Percentiles rank a stretch among this genome's conserved stretches.
These are phyloP conservation scores for Cichladusa arquata DNA, from an alignment of 2,113 vertebrate species.

Conservation along the genomic window DNA sequence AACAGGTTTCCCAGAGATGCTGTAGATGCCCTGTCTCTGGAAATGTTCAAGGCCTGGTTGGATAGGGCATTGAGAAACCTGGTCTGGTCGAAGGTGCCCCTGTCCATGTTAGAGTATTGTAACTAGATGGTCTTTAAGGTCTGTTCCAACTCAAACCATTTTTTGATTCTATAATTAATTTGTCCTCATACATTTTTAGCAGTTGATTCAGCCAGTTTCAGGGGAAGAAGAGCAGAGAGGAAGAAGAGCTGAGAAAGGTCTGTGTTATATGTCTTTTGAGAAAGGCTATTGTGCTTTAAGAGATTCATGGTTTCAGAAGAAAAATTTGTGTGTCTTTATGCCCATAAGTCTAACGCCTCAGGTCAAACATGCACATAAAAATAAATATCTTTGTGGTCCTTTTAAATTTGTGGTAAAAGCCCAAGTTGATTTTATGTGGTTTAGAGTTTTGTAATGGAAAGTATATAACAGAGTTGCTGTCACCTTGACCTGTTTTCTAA, in stretches of 20 bases:
- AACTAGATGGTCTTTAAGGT: neutral
- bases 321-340: neutral
- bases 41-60: neutral
- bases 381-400: neutral
- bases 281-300: neutral
- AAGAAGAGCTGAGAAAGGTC: neutral
- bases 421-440: neutral
- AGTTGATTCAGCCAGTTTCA: neutral
- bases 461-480: neutral
- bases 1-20: neutral
- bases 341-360: neutral
- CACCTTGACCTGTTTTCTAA: slow-evolving; percentile 12
- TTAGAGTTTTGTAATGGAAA: neutral
- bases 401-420: neutral
- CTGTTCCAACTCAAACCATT: neutral
- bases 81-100: neutral
- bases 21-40: neutral
- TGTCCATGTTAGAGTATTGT: rapidly evolving
- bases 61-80: neutral
- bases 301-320: neutral
- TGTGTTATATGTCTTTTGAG: neutral
- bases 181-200: neutral
- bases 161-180: neutral
- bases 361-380: neutral
- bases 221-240: neutral